Evolutionary conservation across 2,797 vertebrate genomes (phyloP).

Genomic region (Chelon labrosus): DNA sequence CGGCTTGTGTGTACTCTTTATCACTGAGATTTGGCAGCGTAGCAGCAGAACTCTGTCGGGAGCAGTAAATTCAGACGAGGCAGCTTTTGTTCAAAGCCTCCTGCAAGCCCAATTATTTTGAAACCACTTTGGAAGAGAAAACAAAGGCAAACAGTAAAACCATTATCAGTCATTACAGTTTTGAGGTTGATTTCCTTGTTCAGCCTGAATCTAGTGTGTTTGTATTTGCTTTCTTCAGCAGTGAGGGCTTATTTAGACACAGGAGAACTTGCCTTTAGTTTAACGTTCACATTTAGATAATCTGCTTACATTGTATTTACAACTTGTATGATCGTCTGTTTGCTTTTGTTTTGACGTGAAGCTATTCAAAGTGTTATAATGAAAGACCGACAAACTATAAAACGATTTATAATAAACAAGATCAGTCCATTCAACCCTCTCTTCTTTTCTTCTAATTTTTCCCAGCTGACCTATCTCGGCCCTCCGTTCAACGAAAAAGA

Average conservation of each 20-base stretch:
- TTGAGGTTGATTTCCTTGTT: constrained; percentile 2
- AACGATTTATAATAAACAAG: too few species aligned
- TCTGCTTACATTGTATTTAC: too few species aligned
- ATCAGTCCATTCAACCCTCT: neutral
- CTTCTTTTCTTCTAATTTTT: constrained; percentile 5
- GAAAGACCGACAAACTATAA: too few species aligned
- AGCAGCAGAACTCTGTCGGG: constrained; percentile 3
- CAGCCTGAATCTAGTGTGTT: constrained; percentile 3
- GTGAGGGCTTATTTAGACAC: neutral
- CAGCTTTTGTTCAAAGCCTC: constrained; percentile 34
- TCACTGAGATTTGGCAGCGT: constrained; percentile 17
- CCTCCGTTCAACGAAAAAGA: constrained; percentile 97
- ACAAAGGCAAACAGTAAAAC: constrained; percentile 33
- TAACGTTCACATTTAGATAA: neutral
- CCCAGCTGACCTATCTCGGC: constrained; percentile 94
- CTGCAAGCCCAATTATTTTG: constrained; percentile 17
- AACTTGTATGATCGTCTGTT: too few species aligned
- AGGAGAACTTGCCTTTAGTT: neutral
- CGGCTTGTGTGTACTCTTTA: neutral
- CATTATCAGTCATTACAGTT: constrained; percentile 14
- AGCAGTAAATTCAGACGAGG: constrained; percentile 11
- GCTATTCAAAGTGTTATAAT: too few species aligned
- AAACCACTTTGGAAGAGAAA: constrained; percentile 32
- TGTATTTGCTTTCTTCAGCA: constrained; percentile 1
- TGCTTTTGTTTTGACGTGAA: too few species aligned